Percentiles rank a stretch among this genome's conserved stretches.
Evolutionary conservation across 2,888 invertebrate species (phyloP).

Genomic region (Rhagium mordax): DNA sequence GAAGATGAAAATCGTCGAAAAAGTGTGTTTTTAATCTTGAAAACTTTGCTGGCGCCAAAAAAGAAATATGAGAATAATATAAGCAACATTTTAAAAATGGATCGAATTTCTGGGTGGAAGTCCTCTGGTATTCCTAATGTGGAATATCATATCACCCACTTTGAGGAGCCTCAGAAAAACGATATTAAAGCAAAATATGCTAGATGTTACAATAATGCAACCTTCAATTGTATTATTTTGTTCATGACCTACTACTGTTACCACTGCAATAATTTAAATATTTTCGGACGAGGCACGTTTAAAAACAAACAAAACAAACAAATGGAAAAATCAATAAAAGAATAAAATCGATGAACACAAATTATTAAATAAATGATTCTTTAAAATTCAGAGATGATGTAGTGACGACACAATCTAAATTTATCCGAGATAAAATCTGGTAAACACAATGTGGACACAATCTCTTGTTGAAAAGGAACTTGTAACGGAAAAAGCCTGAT

Average conservation of each 20-base stretch:
- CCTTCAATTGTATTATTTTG: conserved; percentile 20
- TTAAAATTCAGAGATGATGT: background rate
- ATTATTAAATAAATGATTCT: background rate
- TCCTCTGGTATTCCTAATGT: no score
- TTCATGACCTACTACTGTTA: conserved; percentile 17
- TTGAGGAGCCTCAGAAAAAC: no score
- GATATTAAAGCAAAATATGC: background rate
- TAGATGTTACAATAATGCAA: background rate
- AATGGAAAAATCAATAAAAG: background rate
- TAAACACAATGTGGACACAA: conserved; percentile 36
- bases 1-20: no score
- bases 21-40: no score
- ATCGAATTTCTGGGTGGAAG: no score
- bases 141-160: no score
- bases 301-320: background rate
- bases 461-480: conserved; percentile 40
- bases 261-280: conserved; percentile 14
- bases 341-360: background rate
- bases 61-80: no score
- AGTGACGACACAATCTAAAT: background rate
- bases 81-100: no score
- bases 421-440: conserved; percentile 38
- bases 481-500: conserved; percentile 55
- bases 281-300: background rate
- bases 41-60: no score